Evolutionary conservation across 2,113 vertebrate genomes (phyloP), one percentile per base, ranked within the genome.

Genomic region (Procavia capensis): DNA sequence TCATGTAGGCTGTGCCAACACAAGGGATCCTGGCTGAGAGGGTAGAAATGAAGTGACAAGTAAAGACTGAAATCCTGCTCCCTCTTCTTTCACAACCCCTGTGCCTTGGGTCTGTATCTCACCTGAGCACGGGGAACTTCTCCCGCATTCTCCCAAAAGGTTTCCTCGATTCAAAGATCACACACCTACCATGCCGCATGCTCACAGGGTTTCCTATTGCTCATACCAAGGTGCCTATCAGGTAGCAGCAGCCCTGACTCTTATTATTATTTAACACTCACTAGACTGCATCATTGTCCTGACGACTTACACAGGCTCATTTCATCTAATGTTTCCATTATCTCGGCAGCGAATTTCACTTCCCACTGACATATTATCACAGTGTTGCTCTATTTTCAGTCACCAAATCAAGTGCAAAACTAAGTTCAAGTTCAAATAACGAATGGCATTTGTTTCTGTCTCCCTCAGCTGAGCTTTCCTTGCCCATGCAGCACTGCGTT

Each of bases 291-390:
- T 94, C 85, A 86, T 20, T 43, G 80, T 74, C 50, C 74, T 91
- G 81, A 85, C 45, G 59, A 70, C 61, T 95, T 79, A 36, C 78
- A 50, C 31, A 87, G 85, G 81, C 64, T 59, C 75, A 25, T 81
- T 95, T 83, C 31, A 64, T 82, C 54, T 54, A 68, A 41, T 41
- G 50, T 50, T 90, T 90, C 95, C 41, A 59, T 90, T 75, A 89
- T 61, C 85, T 88, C 63, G 27, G 47, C 64, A 90, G 81, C 41
- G 57, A 63, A 61, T 76, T 84, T 57, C 78, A 87, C 80, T 90
- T 82, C 81, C 87, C 72, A 57, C 70, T 34, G 90, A 72, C 57
- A 74, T 41, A 82, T 27, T 61, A 74, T 7, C 29, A 43, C 22
- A 20, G 54, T 11, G 17, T 17, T 89, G 50, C 27, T 61, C 0